Base-by-base conservation (phyloP, 2,113 vertebrate genomes). In the Semicossyphus pulcher region DNA sequence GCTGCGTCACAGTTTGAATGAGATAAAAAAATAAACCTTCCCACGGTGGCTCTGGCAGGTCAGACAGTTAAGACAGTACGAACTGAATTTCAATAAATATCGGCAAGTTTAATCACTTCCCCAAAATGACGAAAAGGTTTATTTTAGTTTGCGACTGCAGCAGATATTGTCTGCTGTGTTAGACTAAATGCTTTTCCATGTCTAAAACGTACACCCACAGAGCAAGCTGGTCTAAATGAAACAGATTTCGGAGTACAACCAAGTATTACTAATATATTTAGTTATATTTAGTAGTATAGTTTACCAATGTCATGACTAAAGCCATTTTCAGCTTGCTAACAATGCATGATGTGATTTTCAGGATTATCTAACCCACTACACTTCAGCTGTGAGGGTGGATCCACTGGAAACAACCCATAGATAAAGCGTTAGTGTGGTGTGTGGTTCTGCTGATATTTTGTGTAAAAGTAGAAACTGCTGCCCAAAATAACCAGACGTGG, bases 321-420 rank as follows among this genome's bases (percentile, higher is more conserved):
- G 21, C 15, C 2, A 25, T 37, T 31, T 80, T 54, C 3, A 47
- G 16, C 49, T 69, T 71, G 10, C 15, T 68, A 51, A 58, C 53
- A 63, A 31, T 1, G 21, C 11, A 5, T 31, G 7, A 0, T n/a
- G n/a, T 11, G 11, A 31, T 31, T 56, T 5, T 18, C 1, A 21
- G 4, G 10, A 65, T 80, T 75, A 88, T 88, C 82, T 59, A 2
- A 60, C 6, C 5, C 34, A 6, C 20, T 3, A 1, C 54, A 32
- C 36, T 9, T 28, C 15, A 36, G 63, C 39, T 79, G 53, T 15
- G 6, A 53, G 82, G 86, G 76, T 48, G 80, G 69, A 72, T 25
- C 72, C 47, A 7, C 37, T 47, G 7, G 18, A 23, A 34, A 42
- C 23, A 11, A 15, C 4, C 3, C 7, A 10, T 0, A 78, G 86